Evolutionary conservation across 2,888 invertebrate species (phyloP).

Genomic region (Nephrotoma flavescens): DNA sequence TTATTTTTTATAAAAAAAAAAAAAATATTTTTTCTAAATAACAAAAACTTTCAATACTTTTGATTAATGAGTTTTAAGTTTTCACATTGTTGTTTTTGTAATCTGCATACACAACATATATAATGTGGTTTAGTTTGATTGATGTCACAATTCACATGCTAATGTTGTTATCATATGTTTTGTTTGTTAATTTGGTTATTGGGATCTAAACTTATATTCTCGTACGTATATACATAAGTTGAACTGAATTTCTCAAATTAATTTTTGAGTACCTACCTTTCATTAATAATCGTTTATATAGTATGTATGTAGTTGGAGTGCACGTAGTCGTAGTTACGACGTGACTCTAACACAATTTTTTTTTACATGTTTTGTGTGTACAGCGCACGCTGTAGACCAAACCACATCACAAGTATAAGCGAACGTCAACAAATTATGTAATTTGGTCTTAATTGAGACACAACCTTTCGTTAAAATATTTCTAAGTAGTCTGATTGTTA

Average conservation of each 20-base stretch:
- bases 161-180: conserved; percentile 1
- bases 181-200: conserved; percentile 1
- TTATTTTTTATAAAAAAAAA: neutral
- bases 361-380: neutral
- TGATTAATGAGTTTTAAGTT: conserved; percentile 2
- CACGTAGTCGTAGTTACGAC: neutral
- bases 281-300: neutral
- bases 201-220: neutral
- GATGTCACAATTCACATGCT: conserved; percentile 4
- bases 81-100: neutral
- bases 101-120: neutral
- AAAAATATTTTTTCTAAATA: neutral
- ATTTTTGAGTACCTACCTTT: conserved; percentile 1
- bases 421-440: neutral
- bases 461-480: neutral
- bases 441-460: conserved; percentile 1
- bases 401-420: neutral
- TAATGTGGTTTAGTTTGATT: neutral
- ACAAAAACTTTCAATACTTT: conserved; percentile 1
- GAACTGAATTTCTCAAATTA: neutral
- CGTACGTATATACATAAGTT: neutral
- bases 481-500: neutral
- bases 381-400: neutral
- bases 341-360: neutral
- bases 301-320: neutral